Percentiles rank a stretch among this genome's conserved stretches.
These are phyloP conservation scores for Ormyrus rosae DNA, from an alignment of 2,888 invertebrate species.

Conservation along the genomic window DNA sequence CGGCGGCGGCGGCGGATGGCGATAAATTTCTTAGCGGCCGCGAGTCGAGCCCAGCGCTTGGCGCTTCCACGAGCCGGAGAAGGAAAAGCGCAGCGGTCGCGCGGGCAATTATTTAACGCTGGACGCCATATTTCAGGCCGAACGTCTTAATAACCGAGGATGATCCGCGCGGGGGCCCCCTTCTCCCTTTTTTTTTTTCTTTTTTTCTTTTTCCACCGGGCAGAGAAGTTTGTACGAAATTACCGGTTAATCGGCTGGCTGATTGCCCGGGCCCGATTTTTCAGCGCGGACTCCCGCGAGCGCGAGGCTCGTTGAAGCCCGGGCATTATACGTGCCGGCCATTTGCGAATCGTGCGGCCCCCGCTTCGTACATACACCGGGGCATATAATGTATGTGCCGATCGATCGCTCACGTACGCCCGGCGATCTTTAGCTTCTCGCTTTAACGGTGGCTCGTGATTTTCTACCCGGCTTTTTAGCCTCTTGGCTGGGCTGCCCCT, in stretches of 20 bases:
- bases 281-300: slow-evolving; percentile 17
- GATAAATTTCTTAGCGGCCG: slow-evolving; percentile 63
- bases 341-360: slow-evolving; percentile 36
- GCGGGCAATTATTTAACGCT: slow-evolving; percentile 69
- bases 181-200: neutral
- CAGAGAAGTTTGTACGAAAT: slow-evolving; percentile 54
- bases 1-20: slow-evolving; percentile 61
- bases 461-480: neutral
- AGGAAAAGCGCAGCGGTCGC: slow-evolving; percentile 7
- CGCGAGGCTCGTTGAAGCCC: slow-evolving; percentile 20
- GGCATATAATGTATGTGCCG: slow-evolving; percentile 22
- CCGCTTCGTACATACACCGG: neutral
- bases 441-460: neutral
- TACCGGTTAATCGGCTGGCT: slow-evolving; percentile 57
- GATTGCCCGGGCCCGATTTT: slow-evolving; percentile 53
- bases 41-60: slow-evolving; percentile 46
- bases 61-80: slow-evolving; percentile 8
- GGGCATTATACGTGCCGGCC: slow-evolving; percentile 25
- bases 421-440: slow-evolving; percentile 32
- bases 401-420: slow-evolving; percentile 27
- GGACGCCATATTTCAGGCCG: slow-evolving; percentile 71
- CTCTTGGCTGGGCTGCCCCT: neutral
- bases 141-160: slow-evolving; percentile 73
- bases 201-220: neutral
- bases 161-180: slow-evolving; percentile 48